These are phyloP conservation scores for Cephus pulcher DNA, from an alignment of 2,888 invertebrate genomes.

Conservation along the genomic window DNA sequence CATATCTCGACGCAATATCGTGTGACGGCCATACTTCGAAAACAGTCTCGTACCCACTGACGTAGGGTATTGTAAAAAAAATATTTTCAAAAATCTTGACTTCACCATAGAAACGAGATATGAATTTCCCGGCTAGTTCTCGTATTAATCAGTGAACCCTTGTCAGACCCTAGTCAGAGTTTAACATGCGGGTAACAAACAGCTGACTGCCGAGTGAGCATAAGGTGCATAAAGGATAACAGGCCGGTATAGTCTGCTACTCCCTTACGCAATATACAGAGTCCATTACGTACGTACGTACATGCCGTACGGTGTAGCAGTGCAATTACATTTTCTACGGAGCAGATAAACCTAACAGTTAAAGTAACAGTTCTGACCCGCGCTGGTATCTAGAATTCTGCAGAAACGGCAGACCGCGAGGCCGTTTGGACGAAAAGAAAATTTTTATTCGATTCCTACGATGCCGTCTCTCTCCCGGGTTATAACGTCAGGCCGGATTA, in stretches of 20 bases:
- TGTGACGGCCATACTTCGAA: neutral
- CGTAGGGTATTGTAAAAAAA: neutral
- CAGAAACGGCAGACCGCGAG: neutral
- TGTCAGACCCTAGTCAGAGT: constrained; percentile 11
- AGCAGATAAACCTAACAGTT: neutral
- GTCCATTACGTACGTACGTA: neutral
- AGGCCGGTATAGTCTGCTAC: neutral
- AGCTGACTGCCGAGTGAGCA: neutral
- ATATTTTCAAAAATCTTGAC: neutral
- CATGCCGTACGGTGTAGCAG: neutral
- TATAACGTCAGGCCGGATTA: neutral
- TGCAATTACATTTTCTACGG: neutral
- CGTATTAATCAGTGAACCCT: neutral
- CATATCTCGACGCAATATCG: neutral
- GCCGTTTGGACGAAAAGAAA: neutral
- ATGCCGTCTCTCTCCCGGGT: neutral
- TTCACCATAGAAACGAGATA: neutral
- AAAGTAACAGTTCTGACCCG: neutral
- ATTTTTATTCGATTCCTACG: neutral
- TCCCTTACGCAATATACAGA: neutral
- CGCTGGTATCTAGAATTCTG: neutral
- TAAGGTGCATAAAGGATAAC: neutral
- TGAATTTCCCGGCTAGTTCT: neutral
- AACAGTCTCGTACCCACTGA: neutral
- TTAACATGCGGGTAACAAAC: neutral